A percentile compares a stretch with the other conserved stretches of the same genome.
These are phyloP conservation scores for human DNA, from an alignment of 2,113 vertebrate genomes.

Conservation along the genomic window GRCh38 chr9:6902001-6902500, in stretches of 20 bases:
- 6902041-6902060: background rate
- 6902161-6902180: background rate
- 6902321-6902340: background rate
- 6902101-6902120: background rate
- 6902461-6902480: background rate
- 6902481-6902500: background rate
- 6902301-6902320: background rate
- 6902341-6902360: background rate
- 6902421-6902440: background rate
- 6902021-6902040: background rate
- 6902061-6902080: background rate
- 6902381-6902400: background rate
- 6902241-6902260: background rate
- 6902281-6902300: background rate
- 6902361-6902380: background rate
- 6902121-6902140: background rate
- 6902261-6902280: background rate
- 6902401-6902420: background rate
- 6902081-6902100: background rate
- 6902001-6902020: background rate
- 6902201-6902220: background rate
- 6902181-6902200: background rate
- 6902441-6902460: background rate
- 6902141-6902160: background rate
- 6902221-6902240: background rate